Evolutionary conservation across 2,113 vertebrate species (phyloP), one percentile per base, ranked within the genome.

Genomic region (Cyphomyrus plagiostoma): DNA sequence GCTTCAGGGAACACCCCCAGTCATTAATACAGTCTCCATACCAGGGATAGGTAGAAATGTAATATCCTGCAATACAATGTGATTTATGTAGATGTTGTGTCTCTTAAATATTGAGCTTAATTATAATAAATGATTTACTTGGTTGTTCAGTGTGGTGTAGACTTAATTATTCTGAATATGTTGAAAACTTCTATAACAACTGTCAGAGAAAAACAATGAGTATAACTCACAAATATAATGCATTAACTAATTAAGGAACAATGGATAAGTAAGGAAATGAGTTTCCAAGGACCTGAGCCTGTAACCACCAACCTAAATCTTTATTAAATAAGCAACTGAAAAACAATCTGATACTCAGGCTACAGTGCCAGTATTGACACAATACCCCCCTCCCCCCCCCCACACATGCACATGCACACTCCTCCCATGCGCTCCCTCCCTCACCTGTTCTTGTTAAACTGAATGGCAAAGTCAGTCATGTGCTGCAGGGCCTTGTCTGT

Each of bases 391-490:
- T 4, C 19, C 56, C 4, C 52, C 19, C 53, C 53, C 58, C 7
- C n/a, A n/a, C n/a, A n/a, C n/a, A n/a, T n/a, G n/a, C n/a, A n/a
- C n/a, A n/a, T n/a, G n/a, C n/a, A n/a, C 30, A 39, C 26, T 11
- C 21, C 15, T 53, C 4, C n/a, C n/a, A 21, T n/a, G 10, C 17
- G 7, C 66, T 19, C 50, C 48, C 48, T 58, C 84, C 90, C 95
- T 95, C 87, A 99, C 98, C 98, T 99, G 95, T 99, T 99, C 95
- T 99, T 99, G 95, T 99, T 99, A 94, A 99, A 99, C 94, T 99
- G 98, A 91, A 99, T 96, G 88, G 98, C 98, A 90, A 99, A 99
- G 93, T 99, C 98, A 0, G 97, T 97, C 98, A 99, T 99, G 95
- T 99, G 98, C 90, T 99, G 98, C 93, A 99, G 95, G 89, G 98